phyloP scores from a whole-genome alignment of 2,797 vertebrate genomes.

The Chiloscyllium punctatum region DNA sequence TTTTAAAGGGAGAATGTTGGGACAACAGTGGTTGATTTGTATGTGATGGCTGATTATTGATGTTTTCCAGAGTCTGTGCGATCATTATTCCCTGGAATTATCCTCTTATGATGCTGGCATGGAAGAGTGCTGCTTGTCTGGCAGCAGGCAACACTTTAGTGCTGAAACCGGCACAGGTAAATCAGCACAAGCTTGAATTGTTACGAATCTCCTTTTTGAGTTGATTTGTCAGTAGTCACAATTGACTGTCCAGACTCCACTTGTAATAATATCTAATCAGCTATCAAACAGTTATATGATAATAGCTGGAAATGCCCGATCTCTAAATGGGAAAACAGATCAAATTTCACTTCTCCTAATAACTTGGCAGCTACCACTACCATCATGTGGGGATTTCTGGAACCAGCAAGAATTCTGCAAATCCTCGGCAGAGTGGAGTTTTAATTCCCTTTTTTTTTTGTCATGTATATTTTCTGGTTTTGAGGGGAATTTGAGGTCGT shows the following conservation, averaged over 20 bases:
- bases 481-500: neutral
- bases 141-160: slow-evolving; percentile 91
- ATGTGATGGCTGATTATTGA: neutral
- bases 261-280: neutral
- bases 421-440: neutral
- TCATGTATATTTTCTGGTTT: neutral
- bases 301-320: neutral
- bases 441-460: neutral
- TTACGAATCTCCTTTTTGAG: neutral
- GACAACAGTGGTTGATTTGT: neutral
- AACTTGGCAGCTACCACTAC: neutral
- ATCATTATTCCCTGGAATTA: slow-evolving; percentile 98
- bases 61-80: slow-evolving; percentile 74
- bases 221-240: neutral
- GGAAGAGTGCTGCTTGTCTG: slow-evolving; percentile 91
- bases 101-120: slow-evolving; percentile 95
- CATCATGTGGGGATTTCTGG: neutral
- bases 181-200: neutral
- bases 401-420: neutral
- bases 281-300: neutral
- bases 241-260: neutral
- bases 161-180: slow-evolving; percentile 90
- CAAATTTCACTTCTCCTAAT: neutral
- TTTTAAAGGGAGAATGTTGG: neutral
- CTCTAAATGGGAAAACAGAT: neutral